phyloP scores from a whole-genome alignment of 2,113 vertebrate species.

The Sciurus niger region DNA sequence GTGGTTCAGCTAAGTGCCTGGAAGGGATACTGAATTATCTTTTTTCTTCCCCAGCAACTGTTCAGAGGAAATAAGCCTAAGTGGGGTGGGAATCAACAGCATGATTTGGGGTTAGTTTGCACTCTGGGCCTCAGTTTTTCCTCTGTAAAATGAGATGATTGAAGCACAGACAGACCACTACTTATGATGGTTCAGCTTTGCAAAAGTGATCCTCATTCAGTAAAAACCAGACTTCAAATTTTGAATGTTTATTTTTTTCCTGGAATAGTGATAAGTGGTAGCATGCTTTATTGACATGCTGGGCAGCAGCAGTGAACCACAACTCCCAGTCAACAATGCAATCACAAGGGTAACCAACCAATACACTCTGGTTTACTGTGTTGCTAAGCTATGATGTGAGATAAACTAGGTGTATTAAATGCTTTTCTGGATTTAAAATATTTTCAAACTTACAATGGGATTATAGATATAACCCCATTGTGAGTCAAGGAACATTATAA shows the following conservation, averaged over 20 bases:
- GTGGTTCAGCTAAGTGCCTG: background rate
- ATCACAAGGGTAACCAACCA: background rate
- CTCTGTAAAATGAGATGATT: conserved; percentile 33
- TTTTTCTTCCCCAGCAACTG: conserved; percentile 5
- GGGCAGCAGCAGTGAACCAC: background rate
- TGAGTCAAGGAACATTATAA: background rate
- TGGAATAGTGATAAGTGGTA: background rate
- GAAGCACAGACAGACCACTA: background rate
- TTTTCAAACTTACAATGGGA: background rate
- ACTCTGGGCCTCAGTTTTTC: background rate
- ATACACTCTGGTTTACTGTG: background rate
- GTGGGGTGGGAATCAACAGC: background rate
- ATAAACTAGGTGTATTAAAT: background rate
- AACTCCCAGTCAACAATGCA: too few species aligned
- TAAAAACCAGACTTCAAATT: background rate
- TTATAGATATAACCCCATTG: background rate
- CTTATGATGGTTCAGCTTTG: background rate
- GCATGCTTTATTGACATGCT: background rate
- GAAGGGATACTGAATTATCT: background rate
- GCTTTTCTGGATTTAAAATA: background rate
- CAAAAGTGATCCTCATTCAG: background rate
- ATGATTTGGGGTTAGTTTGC: background rate
- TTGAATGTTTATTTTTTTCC: background rate
- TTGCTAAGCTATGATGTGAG: background rate
- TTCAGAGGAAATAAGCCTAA: conserved; percentile 16